Evolutionary conservation across 2,797 vertebrate genomes (phyloP).

Genomic region (Spinus pinus): DNA sequence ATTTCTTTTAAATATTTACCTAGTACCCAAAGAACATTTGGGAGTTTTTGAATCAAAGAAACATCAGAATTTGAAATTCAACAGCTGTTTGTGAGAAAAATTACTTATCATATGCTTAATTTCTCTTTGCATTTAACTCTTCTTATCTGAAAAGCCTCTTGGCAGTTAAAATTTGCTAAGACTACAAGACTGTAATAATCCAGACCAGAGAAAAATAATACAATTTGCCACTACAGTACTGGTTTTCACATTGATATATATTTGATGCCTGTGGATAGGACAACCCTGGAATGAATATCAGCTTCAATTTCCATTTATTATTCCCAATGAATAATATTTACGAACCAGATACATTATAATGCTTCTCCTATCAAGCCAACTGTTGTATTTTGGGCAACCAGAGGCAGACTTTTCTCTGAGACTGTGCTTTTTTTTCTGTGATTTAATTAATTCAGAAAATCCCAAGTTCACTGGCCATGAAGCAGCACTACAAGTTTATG

Average conservation of each 20-base stretch:
- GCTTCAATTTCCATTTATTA: not conserved
- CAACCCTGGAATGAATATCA: not conserved
- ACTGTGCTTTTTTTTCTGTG: not conserved
- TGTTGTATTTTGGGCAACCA: not conserved
- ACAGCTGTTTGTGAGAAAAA: not conserved
- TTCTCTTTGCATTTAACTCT: not conserved
- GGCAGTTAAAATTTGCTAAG: not conserved
- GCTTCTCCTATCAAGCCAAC: not conserved
- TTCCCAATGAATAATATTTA: not conserved
- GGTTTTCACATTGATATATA: not conserved
- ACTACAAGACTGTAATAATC: not conserved
- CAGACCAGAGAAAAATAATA: not conserved
- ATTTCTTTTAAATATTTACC: not conserved
- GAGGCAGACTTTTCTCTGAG: not conserved
- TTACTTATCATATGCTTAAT: not conserved
- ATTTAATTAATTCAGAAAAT: not conserved
- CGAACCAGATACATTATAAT: not conserved
- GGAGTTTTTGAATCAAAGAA: not conserved
- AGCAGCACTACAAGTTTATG: not conserved
- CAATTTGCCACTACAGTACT: not conserved
- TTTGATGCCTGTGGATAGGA: not conserved
- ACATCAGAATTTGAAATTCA: not conserved
- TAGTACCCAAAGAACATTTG: not conserved
- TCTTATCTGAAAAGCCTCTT: not conserved
- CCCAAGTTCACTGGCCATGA: not conserved